Evolutionary conservation across 1,140 invertebrate species (phyloP), one percentile per base, ranked within the genome.

Genomic region (Dryas iulia): DNA sequence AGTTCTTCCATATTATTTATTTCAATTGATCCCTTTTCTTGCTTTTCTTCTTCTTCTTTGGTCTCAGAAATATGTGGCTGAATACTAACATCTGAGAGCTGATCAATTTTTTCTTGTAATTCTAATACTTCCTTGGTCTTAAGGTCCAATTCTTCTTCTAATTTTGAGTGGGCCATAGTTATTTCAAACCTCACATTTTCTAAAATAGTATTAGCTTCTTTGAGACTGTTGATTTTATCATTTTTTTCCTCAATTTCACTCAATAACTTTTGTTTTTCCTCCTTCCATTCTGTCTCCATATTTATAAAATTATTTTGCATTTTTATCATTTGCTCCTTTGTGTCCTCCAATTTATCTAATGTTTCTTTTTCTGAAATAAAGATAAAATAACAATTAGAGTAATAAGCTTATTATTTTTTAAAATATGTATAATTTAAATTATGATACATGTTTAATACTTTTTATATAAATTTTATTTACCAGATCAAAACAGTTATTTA

Each of bases 221-320:
- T 83, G 68, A 94, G 83, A 72, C 84, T 86, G 73, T 71, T 81
- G 73, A 93, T 91, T 76, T 87, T 94, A 35, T 94, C 87, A 74
- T 94, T 93, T 84, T 94, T 95, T 71, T 93, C 90, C 73, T 92
- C 87, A 4, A 95, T 78, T 76, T 94, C 91, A 52, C 83, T 79
- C 33, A 91, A 68, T 64, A 96, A 81, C 70, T 93, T 92, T 33
- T 91, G 83, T 78, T 94, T 95, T 84, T 96, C 95, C 67, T 93
- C 89, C 78, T 95, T 95, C 91, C 96, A 94, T 64, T 95, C 94
- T 47, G 87, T 88, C 90, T 97, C 96, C 82, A 95, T 92, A 3
- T 92, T 89, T 10, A 95, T 89, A 90, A 97, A 97, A 86, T 95
- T 95, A 77, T 95, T 93, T 78, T 97, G 96, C 95, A 97, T 96